Base-by-base conservation (phyloP, 2,888 invertebrate genomes). In the Pheosia tremula region DNA sequence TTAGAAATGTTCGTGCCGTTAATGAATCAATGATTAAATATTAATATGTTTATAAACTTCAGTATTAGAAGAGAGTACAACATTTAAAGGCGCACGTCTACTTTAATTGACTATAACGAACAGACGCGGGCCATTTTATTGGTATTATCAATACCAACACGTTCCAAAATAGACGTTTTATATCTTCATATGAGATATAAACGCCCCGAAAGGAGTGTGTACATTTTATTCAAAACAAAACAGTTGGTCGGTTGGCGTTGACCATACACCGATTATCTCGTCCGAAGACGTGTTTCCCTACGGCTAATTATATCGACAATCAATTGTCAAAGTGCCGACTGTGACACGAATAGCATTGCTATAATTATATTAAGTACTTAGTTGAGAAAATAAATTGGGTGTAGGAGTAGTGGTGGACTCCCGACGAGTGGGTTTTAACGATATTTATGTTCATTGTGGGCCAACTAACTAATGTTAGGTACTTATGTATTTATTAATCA, bases 361-460 rank as follows among this genome's bases (percentile, higher is more conserved):
- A 66, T 78, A 75, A 78, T 76, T 75, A 75, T 72, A 72, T 71
- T 72, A 24, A 24, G 24, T 24, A 24, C 24, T 24, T 24, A 72
- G 72, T 75, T 72, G 72, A 73, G 74, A 72, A 74, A 77, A 80
- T 74, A 73, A 64, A 75, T 74, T 69, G 65, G 50, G 68, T 70
- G 67, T 70, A 65, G 64, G 64, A 71, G 67, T 61, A 64, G 66
- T 59, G 61, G 62, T 60, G 52, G 56, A 66, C 55, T 53, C 43
- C 60, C 59, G 67, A 60, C 62, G 61, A 69, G 63, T 64, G 64
- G 60, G 75, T 68, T 79, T 82, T 83, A 80, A 77, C 74, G 80
- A 82, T 85, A 85, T 85, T 85, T 85, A 86, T 84, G 80, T 67
- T 71, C 68, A 68, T 84, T 84, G 83, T 83, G 85, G 84, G 85